phyloP scores from a whole-genome alignment of 2,797 vertebrate genomes.

The Neoniphon sammara region DNA sequence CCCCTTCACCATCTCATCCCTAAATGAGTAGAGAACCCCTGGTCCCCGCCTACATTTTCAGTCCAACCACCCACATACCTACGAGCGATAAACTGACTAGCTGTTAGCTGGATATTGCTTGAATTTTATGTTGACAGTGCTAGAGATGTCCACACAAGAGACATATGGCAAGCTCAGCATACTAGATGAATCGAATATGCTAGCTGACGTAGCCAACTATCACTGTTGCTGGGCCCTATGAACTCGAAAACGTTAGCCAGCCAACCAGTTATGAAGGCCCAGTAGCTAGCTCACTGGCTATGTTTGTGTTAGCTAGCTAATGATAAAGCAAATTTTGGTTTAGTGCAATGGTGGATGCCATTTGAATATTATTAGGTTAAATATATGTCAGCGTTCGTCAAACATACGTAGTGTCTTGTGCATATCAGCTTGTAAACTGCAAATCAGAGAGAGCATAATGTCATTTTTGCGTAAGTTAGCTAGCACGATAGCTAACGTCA shows the following conservation, averaged over 20 bases:
- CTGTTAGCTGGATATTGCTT: not conserved
- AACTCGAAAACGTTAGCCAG: conserved; percentile 23
- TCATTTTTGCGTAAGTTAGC: conserved; percentile 59
- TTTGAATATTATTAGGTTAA: not conserved
- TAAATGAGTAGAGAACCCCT: not conserved
- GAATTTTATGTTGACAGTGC: not conserved
- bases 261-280: conserved; percentile 52
- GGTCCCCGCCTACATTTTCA: conserved; percentile 67
- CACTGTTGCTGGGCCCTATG: conserved; percentile 3
- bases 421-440: not conserved
- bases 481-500: conserved; percentile 66
- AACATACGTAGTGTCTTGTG: not conserved
- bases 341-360: not conserved
- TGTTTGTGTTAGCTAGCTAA: conserved; percentile 80
- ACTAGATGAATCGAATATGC: not conserved
- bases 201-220: conserved; percentile 26
- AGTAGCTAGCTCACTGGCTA: conserved; percentile 54
- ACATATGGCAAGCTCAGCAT: not conserved
- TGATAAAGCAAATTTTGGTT: conserved; percentile 79
- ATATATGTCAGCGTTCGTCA: not conserved
- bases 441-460: not conserved
- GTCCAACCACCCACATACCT: conserved; percentile 39
- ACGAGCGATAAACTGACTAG: conserved; percentile 14
- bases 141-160: not conserved
- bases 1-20: conserved; percentile 9